phyloP scores from a whole-genome alignment of 2,113 vertebrate species.

The Ceyx melanurus region DNA sequence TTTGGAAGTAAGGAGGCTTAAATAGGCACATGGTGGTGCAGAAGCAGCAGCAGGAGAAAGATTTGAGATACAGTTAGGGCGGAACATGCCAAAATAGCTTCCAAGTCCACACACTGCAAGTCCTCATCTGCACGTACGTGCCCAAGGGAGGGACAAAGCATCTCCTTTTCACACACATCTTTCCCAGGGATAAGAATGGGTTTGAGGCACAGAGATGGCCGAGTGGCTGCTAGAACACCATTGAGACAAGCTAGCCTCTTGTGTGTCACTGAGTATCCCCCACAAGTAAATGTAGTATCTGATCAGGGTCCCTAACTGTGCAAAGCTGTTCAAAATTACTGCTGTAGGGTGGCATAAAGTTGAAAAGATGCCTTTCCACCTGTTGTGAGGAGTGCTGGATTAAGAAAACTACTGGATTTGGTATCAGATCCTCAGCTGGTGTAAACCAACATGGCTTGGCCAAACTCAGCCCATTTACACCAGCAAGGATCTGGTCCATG shows the following conservation, averaged over 20 bases:
- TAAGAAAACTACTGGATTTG: neutral
- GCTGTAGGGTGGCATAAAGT: neutral
- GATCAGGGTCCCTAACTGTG: neutral
- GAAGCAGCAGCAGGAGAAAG: slow-evolving; percentile 28
- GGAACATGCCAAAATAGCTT: slow-evolving; percentile 22
- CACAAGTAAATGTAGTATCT: neutral
- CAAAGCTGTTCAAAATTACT: neutral
- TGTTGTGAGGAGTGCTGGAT: neutral
- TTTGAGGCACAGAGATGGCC: neutral
- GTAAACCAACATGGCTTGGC: neutral
- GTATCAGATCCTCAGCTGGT: neutral
- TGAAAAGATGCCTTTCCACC: neutral
- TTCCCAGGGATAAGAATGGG: neutral
- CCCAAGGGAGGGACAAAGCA: slow-evolving; percentile 6
- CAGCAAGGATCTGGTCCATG: neutral
- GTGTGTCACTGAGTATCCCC: neutral
- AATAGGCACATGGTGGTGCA: slow-evolving; percentile 48
- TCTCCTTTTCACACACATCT: neutral
- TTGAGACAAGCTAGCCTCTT: neutral
- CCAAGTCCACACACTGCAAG: neutral
- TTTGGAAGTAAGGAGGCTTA: slow-evolving; percentile 84
- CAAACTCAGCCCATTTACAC: neutral
- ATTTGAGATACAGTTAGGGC: slow-evolving; percentile 37
- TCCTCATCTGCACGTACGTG: neutral
- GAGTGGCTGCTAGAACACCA: neutral